phyloP scores from a whole-genome alignment of 2,113 vertebrate genomes.

The Neotoma lepida region DNA sequence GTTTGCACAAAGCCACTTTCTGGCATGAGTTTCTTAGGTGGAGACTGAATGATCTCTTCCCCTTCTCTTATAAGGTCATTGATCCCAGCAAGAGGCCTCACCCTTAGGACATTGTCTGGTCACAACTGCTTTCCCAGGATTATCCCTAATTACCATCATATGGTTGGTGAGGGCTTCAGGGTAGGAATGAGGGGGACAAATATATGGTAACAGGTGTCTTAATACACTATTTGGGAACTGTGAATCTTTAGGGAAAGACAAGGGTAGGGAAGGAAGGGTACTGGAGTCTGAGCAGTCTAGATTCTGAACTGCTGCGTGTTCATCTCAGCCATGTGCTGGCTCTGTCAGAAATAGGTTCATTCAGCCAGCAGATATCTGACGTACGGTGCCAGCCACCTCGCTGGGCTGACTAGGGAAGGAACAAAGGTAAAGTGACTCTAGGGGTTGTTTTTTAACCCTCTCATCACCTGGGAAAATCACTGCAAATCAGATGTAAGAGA shows the following conservation, averaged over 20 bases:
- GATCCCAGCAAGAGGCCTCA: not conserved
- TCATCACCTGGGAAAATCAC: not conserved
- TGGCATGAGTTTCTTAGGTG: no score
- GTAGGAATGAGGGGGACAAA: no score
- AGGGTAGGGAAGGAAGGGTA: not conserved
- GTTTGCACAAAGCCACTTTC: not conserved
- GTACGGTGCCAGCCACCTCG: not conserved
- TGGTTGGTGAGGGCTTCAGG: not conserved
- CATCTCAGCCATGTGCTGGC: not conserved
- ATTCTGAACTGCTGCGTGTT: not conserved
- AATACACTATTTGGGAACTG: not conserved
- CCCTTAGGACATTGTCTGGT: not conserved
- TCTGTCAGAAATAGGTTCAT: not conserved
- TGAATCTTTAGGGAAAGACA: not conserved
- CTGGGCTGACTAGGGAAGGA: not conserved
- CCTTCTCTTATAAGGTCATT: not conserved
- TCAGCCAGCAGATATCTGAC: not conserved
- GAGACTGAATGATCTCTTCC: not conserved
- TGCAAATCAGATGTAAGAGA: not conserved
- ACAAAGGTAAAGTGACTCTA: not conserved
- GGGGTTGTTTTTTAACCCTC: conserved; percentile 9
- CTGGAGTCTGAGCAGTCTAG: not conserved
- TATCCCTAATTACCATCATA: not conserved
- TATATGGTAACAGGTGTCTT: not conserved
- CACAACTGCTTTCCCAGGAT: not conserved